Conservation (phyloP, 2,113 vertebrate genomes). For the Larimichthys crocea region DNA sequence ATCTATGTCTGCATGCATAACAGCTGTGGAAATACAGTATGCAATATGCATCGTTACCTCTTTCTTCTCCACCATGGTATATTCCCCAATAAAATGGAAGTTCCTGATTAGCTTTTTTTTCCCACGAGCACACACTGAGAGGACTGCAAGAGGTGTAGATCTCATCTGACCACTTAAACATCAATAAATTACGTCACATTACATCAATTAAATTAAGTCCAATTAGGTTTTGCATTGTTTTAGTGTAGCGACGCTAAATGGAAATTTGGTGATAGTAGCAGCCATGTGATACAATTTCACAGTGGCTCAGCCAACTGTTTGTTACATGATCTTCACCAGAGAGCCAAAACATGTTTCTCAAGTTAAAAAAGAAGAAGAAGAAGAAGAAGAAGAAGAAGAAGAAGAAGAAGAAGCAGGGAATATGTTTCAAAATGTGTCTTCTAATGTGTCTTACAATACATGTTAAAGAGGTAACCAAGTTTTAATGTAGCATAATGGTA, state of each 20-base stretch:
- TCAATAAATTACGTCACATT: not conserved
- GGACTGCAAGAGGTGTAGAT: not conserved
- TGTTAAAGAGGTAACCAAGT: too few species aligned
- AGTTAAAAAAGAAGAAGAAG: not conserved
- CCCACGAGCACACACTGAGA: too few species aligned
- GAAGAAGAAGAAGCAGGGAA: not conserved
- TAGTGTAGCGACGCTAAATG: not conserved
- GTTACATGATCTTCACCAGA: slow-evolving; percentile 1
- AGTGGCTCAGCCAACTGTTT: not conserved
- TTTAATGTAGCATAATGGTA: not conserved
- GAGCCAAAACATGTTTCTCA: not conserved
- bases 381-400: too few species aligned
- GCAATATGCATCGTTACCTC: not conserved
- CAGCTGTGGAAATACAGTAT: not conserved
- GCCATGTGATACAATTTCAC: not conserved
- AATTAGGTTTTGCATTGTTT: not conserved
- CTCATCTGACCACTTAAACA: not conserved
- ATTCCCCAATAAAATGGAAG: not conserved
- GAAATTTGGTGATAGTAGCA: not conserved
- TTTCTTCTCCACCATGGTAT: not conserved
- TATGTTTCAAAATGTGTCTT: not conserved
- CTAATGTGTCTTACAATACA: not conserved
- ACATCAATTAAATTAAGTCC: too few species aligned
- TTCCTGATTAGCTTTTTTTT: not conserved
- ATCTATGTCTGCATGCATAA: slow-evolving; percentile 9